These are phyloP conservation scores for Chymomyza costata DNA, from an alignment of 1,140 invertebrate genomes.

Conservation along the genomic window DNA sequence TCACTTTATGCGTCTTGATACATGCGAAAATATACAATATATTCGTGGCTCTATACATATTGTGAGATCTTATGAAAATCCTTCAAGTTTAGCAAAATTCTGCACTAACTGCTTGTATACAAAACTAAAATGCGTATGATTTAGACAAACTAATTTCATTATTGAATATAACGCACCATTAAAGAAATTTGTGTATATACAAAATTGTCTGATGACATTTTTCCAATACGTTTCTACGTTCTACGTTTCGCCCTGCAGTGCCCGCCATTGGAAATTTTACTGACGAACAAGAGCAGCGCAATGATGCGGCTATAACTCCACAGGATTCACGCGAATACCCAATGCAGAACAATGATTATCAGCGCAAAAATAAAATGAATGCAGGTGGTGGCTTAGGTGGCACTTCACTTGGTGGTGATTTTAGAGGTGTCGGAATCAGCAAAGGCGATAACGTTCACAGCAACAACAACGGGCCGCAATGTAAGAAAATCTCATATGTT, in stretches of 20 bases:
- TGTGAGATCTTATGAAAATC: no score
- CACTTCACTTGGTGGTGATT: conserved; percentile 17
- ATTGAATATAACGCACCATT: no score
- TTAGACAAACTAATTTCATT: no score
- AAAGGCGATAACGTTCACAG: conserved; percentile 60
- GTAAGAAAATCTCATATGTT: conserved; percentile 61
- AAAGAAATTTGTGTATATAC: no score
- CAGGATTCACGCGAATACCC: conserved; percentile 79
- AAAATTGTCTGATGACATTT: no score
- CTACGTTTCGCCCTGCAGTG: conserved; percentile 74
- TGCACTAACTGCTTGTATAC: no score
- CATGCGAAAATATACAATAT: no score
- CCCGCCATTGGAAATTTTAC: conserved; percentile 83
- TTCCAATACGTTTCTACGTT: neutral
- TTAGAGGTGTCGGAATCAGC: conserved; percentile 51
- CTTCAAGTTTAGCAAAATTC: no score
- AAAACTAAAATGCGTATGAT: no score
- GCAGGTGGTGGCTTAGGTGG: neutral
- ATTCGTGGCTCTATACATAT: no score
- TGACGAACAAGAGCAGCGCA: conserved; percentile 77
- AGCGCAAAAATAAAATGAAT: conserved; percentile 76
- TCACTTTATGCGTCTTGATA: no score
- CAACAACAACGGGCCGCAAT: conserved; percentile 68
- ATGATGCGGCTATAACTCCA: conserved; percentile 30
- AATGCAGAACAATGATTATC: conserved; percentile 82